Conservation (phyloP, 2,113 vertebrate species). For the Noctilio leporinus region DNA sequence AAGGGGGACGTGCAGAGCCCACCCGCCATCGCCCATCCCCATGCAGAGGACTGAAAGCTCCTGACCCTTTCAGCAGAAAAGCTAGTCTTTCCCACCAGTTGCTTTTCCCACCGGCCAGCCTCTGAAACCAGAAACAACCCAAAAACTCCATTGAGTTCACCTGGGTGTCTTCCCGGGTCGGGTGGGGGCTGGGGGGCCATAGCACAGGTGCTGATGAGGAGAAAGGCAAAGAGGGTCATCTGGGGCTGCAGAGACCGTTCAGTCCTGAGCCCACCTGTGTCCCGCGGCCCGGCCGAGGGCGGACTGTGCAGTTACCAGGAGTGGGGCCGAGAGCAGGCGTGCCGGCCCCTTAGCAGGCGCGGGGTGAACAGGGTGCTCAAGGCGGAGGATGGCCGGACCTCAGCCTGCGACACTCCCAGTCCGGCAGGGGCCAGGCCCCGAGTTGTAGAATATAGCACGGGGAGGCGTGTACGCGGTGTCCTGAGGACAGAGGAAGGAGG, state of each 20-base stretch:
- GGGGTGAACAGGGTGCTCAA: not conserved
- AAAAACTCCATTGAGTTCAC: not conserved
- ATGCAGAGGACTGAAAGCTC: fast-evolving
- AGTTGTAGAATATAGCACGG: fast-evolving
- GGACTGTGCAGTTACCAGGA: fast-evolving
- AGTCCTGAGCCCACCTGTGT: fast-evolving
- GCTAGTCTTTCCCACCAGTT: no score
- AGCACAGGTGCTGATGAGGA: fast-evolving
- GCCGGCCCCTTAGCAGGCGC: not conserved
- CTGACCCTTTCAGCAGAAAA: not conserved
- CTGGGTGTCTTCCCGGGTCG: not conserved
- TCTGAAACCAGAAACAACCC: not conserved
- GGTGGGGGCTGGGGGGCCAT: no score
- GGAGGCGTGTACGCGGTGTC: fast-evolving
- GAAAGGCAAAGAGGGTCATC: not conserved
- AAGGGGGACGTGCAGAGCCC: not conserved
- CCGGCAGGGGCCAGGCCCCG: fast-evolving
- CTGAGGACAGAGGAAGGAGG: fast-evolving
- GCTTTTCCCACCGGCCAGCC: not conserved
- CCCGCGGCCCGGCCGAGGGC: no score
- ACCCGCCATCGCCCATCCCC: fast-evolving
- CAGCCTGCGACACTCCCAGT: not conserved
- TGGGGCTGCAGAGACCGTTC: not conserved
- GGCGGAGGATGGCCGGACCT: not conserved
- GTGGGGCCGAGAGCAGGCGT: not conserved